Conservation (phyloP, 2,797 vertebrate genomes). For the Gobionotothen gibberifrons region DNA sequence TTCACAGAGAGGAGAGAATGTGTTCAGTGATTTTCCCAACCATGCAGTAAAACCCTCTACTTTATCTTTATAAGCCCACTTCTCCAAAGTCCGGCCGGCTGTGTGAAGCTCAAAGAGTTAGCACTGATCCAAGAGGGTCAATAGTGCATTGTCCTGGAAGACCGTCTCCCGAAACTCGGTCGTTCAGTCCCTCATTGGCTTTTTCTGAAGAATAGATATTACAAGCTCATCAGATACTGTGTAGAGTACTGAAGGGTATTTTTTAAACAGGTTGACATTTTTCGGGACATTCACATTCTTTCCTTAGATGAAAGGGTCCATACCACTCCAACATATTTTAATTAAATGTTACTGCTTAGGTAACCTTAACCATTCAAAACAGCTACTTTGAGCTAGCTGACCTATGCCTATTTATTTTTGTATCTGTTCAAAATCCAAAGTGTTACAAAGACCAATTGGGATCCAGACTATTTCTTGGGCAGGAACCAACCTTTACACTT, state of each 20-base stretch:
- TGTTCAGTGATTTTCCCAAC: slow-evolving; percentile 23
- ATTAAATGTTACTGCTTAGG: not conserved
- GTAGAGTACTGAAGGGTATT: not conserved
- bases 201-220: not conserved
- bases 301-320: slow-evolving; percentile 2
- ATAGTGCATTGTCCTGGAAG: not conserved
- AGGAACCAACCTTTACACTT: not conserved
- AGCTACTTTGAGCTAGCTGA: not conserved
- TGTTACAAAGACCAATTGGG: not conserved
- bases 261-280: not conserved
- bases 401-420: not conserved
- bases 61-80: slow-evolving; percentile 21
- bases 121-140: not conserved
- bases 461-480: not conserved
- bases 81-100: slow-evolving; percentile 18
- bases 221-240: not conserved
- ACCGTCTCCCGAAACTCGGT: not conserved
- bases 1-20: slow-evolving; percentile 16
- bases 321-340: not conserved
- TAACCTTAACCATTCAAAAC: not conserved
- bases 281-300: no score
- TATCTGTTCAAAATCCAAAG: not conserved
- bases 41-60: slow-evolving; percentile 7
- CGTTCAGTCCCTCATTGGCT: not conserved
- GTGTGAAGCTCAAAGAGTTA: slow-evolving; percentile 10